A percentile compares a stretch with the other conserved stretches of the same genome.
phyloP scores from a whole-genome alignment of 2,113 vertebrate genomes.

The Periophthalmus modestus region DNA sequence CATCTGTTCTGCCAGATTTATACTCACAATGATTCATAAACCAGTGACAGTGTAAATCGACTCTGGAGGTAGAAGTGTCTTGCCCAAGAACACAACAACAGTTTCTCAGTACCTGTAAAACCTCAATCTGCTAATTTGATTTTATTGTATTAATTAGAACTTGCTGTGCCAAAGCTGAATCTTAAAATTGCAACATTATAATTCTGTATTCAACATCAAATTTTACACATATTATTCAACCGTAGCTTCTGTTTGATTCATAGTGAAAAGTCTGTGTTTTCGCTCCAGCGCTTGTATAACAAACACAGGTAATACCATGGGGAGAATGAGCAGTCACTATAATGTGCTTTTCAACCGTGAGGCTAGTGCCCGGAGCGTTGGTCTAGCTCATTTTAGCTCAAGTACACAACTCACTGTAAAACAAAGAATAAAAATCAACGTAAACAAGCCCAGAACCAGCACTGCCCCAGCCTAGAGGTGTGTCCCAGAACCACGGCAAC shows the following conservation, averaged over 20 bases:
- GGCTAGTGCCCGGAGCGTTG: conserved; percentile 54
- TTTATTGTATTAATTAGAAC: too few species aligned
- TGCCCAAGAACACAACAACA: too few species aligned
- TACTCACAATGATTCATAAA: too few species aligned
- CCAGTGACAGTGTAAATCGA: too few species aligned
- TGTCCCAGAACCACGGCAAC: conserved; percentile 41
- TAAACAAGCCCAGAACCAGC: conserved; percentile 33
- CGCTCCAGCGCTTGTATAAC: conserved; percentile 48
- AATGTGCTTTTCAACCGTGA: conserved; percentile 72
- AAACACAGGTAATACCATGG: conserved; percentile 47
- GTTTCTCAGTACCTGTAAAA: too few species aligned
- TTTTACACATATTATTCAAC: too few species aligned
- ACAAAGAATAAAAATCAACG: neutral
- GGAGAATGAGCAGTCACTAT: conserved; percentile 58
- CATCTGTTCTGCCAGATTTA: too few species aligned
- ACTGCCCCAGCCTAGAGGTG: conserved; percentile 32
- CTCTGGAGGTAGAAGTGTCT: too few species aligned
- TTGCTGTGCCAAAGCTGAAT: too few species aligned
- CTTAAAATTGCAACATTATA: too few species aligned
- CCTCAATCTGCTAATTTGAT: too few species aligned
- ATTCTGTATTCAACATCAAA: too few species aligned
- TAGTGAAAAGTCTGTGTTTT: conserved; percentile 33
- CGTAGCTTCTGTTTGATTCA: neutral
- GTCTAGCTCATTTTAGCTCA: conserved; percentile 64
- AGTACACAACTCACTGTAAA: conserved; percentile 56